phyloP scores from a whole-genome alignment of 2,888 invertebrate genomes.

The Epistrophe eligans region DNA sequence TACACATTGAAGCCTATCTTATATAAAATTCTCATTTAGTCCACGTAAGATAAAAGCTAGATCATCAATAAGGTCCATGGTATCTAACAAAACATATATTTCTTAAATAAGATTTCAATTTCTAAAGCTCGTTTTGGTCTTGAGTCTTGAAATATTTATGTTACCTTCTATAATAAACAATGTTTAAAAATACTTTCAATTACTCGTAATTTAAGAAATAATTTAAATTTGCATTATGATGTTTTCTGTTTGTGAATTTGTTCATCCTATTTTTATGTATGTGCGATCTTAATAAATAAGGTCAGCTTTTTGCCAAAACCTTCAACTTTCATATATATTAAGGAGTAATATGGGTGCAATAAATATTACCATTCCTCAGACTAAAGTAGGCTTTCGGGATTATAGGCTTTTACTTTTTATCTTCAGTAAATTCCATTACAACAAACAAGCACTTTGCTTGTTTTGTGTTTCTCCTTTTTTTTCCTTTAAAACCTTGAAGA shows the following conservation, averaged over 20 bases:
- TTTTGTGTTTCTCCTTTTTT: too few species aligned
- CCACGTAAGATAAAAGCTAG: too few species aligned
- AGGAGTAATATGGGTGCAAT: not conserved
- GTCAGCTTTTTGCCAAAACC: not conserved
- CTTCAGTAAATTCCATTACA: not conserved
- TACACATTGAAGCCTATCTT: too few species aligned
- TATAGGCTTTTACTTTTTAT: not conserved
- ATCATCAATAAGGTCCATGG: too few species aligned
- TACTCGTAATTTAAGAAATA: not conserved
- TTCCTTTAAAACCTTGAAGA: not conserved
- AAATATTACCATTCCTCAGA: not conserved
- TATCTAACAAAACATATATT: too few species aligned
- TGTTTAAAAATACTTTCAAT: not conserved
- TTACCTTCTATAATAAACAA: too few species aligned
- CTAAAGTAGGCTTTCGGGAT: not conserved
- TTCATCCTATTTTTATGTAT: not conserved
- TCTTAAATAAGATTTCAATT: too few species aligned
- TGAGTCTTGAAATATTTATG: too few species aligned
- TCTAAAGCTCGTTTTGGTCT: too few species aligned
- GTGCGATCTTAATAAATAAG: not conserved
- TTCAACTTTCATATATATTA: not conserved
- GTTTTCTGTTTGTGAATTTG: not conserved
- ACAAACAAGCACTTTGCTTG: not conserved
- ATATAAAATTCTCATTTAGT: too few species aligned
- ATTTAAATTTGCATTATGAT: too few species aligned